Conservation (phyloP, 2,113 vertebrate genomes). For the Zosterops japonicus region DNA sequence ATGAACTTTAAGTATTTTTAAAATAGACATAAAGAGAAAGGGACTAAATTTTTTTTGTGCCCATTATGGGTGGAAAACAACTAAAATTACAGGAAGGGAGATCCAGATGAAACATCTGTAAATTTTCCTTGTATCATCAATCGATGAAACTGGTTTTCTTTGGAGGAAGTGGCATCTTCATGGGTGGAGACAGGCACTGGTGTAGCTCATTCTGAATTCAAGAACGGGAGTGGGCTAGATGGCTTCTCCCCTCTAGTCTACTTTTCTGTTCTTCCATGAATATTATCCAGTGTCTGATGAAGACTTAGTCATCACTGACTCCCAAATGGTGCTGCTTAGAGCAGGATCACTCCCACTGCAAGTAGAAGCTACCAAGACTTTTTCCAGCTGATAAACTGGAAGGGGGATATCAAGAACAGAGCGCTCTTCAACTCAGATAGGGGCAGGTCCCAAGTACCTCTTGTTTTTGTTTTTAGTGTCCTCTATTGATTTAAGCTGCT, state of each 20-base stretch:
- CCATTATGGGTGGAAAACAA: not conserved
- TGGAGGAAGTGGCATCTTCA: not conserved
- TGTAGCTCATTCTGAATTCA: not conserved
- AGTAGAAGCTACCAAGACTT: not conserved
- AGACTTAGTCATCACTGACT: not conserved
- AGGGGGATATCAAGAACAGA: not conserved
- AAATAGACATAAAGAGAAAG: not conserved
- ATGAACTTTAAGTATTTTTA: not conserved
- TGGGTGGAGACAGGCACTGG: fast-evolving
- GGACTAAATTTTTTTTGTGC: not conserved
- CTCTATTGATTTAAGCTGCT: not conserved
- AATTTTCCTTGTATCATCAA: not conserved
- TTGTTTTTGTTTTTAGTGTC: not conserved
- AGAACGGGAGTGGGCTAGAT: not conserved
- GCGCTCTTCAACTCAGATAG: fast-evolving
- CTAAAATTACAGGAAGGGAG: not conserved
- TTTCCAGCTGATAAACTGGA: not conserved
- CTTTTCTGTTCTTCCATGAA: not conserved
- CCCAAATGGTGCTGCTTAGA: not conserved
- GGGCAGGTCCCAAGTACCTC: not conserved
- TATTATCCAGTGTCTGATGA: not conserved
- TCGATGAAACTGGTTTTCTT: not conserved
- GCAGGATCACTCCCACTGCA: not conserved
- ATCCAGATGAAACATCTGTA: not conserved
- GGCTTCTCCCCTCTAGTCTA: not conserved